A percentile compares a stretch with the other conserved stretches of the same genome.
Evolutionary conservation across 2,888 invertebrate species (phyloP).

Genomic region (Dynastes hyllus): DNA sequence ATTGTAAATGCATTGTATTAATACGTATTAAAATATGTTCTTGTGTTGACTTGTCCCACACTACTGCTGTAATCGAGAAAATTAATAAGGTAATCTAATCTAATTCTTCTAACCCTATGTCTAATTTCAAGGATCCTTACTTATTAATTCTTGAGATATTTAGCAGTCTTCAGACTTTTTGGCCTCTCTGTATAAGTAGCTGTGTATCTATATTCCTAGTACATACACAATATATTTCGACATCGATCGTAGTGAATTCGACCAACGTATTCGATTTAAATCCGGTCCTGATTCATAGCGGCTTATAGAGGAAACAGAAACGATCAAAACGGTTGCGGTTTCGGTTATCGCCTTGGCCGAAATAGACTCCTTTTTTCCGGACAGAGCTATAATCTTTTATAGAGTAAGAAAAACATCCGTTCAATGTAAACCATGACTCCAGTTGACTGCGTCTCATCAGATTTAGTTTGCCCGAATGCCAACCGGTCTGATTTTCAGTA

Average conservation of each 20-base stretch:
- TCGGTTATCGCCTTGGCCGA: conserved; percentile 51
- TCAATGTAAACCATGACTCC: conserved; percentile 56
- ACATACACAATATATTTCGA: not conserved
- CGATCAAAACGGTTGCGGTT: conserved; percentile 7
- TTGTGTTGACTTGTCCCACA: too few relatives aligned
- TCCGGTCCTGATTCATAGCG: conserved; percentile 25
- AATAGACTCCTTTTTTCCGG: conserved; percentile 53
- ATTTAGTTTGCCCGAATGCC: not conserved
- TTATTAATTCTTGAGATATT: too few relatives aligned
- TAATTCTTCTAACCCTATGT: too few relatives aligned
- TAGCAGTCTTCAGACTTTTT: too few relatives aligned
- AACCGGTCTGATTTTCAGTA: not conserved
- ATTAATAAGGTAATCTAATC: too few relatives aligned
- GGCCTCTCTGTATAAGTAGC: too few relatives aligned
- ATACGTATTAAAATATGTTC: too few relatives aligned
- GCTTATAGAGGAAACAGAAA: conserved; percentile 27
- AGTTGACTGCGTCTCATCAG: conserved; percentile 51
- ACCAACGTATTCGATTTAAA: conserved; percentile 3
- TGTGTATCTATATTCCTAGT: not conserved
- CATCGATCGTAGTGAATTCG: conserved; percentile 11
- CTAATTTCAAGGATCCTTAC: too few relatives aligned
- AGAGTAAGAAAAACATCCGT: conserved; percentile 55
- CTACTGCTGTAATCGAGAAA: too few relatives aligned
- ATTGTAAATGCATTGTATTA: too few relatives aligned
- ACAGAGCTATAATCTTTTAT: conserved; percentile 59